Base-by-base conservation (phyloP, 2,113 vertebrate genomes). In the Poeciliopsis prolifica region DNA sequence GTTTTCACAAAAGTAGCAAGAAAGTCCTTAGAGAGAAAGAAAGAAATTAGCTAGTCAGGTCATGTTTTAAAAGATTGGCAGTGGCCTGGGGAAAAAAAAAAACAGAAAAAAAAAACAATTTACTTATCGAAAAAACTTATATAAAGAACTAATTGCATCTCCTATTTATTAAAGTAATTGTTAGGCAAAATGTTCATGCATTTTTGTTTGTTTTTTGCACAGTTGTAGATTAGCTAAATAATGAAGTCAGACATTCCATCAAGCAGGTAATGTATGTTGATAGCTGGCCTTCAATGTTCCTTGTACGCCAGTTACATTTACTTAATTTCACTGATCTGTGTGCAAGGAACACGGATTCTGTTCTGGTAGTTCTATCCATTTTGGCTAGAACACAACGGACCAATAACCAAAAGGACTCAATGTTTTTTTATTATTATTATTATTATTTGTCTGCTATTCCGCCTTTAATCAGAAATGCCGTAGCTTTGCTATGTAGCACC, bases 401-500 rank as follows among this genome's bases (percentile, higher is more conserved):
- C 17, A 54, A 54, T 54, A 54, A 54, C 1, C 48, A 24, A 54
- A 22, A 24, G 14, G 40, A 14, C 1, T 42, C 12, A 1, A 15
- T 37, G 51, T 31, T 35, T 37, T 37, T 10, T 35, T 8, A 35
- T 35, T 10, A 35, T 35, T 35, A 10, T 10, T 35, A 35, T 35
- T 11, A 12, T 63, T 54, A 15, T 26, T 15, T 40, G 75, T 28
- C 37, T 75, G 10, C 70, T 54, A 24, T 15, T 0, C 15, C 28
- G 2, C n/a, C 24, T 48, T 31, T 54, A 40, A 37, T 33, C 42
- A 51, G 64, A 62, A 65, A 72, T 26, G 58, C 17, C 5, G 44
- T 48, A 48, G 9, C 2, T n/a, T 48, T 58, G 64, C 68, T 67
- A 54, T 75, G 42, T 64, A 69, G 67, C 68, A 48, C 42, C 75